Base-by-base conservation (phyloP, 1,140 invertebrate species). In the Hyposmocoma kahamanoa region DNA sequence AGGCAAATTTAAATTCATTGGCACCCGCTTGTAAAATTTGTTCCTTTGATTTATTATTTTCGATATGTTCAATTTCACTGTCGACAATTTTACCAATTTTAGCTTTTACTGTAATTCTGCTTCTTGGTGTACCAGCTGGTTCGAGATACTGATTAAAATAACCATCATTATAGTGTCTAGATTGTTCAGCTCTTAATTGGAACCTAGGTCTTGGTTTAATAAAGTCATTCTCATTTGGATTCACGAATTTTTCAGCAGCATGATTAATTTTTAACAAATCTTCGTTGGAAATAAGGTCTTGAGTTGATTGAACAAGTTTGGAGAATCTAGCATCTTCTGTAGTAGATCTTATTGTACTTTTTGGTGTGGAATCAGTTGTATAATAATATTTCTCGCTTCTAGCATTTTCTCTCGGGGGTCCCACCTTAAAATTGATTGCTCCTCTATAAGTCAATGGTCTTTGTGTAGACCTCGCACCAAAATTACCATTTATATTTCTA, bases 211-310 rank as follows among this genome's bases (percentile, higher is more conserved):
- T 60, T 9, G 75, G 67, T 55, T 75, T 78, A 11, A 82, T 75
- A 1, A 78, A 53, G 21, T 79, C 73, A 18, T 86, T 74, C 26
- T 54, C 62, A 22, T 61, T 57, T 8, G 64, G 50, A 43, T 62
- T 56, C 1, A 62, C 59, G n/a, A 71, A 49, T 52, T 65, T 71
- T 62, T 87, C 86, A 24, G 72, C 72, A 1, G 87, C 87, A 15
- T 84, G 72, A 56, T 90, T 90, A 3, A 90, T 89, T 62, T 78
- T 82, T 22, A 90, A 53, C 11, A 90, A 78, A 73, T 90, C 89
- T 59, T 87, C 80, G 54, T 88, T 89, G 10, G 82, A 76, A 42
- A 90, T 85, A 8, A 89, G 65, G 72, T 89, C 84, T 62, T 87
- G 86, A 3, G 88, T 89, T 10, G 80, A 88, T 38, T 86, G 84